Conservation (phyloP, 2,888 invertebrate species). For the Eulithis prunata region DNA sequence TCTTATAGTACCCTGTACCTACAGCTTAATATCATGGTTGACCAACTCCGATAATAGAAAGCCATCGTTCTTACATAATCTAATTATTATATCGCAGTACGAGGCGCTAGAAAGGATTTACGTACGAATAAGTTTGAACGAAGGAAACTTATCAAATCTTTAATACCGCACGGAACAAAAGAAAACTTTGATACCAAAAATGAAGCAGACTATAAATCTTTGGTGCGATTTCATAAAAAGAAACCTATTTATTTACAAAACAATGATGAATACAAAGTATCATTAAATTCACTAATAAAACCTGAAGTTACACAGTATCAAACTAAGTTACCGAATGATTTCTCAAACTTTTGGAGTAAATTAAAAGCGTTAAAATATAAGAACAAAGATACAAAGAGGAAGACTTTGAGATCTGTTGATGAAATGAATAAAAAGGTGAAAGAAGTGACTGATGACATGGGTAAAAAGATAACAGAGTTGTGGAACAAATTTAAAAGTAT, state of each 20-base stretch:
- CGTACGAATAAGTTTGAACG: constrained; percentile 8
- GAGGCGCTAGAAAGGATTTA: constrained; percentile 8
- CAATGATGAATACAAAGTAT: constrained; percentile 9
- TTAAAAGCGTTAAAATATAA: constrained; percentile 8
- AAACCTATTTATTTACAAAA: constrained; percentile 27
- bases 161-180: constrained; percentile 44
- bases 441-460: no score
- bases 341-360: constrained; percentile 5
- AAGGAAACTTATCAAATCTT: constrained; percentile 41
- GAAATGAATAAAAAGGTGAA: no score
- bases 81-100: background rate
- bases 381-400: background rate
- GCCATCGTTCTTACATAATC: background rate
- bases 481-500: background rate
- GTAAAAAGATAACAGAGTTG: no score
- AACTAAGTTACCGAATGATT: background rate
- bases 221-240: constrained; percentile 44
- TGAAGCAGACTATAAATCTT: constrained; percentile 45
- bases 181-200: constrained; percentile 44
- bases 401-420: background rate
- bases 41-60: constrained; percentile 19
- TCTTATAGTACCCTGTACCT: no score
- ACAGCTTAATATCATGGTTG: constrained; percentile 28
- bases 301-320: background rate
- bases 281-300: constrained; percentile 4